Conservation (phyloP, 2,888 invertebrate species). For the Ganaspis brasiliensis region DNA sequence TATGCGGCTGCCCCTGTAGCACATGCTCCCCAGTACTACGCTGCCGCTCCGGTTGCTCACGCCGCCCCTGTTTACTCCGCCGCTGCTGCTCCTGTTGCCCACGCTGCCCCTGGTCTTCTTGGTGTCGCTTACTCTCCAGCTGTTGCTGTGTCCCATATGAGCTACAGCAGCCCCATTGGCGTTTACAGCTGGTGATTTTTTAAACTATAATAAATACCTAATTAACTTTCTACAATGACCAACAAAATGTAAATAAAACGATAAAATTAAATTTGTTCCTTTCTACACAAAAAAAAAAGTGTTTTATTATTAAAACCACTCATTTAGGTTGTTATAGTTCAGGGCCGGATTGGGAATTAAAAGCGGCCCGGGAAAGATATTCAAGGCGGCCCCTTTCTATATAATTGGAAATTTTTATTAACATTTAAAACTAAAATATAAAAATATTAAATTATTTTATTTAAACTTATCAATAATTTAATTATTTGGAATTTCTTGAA, state of each 20-base stretch:
- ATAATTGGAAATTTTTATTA: too few species aligned
- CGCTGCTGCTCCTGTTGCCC: constrained; percentile 58
- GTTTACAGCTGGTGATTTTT: constrained; percentile 55
- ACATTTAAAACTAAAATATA: too few species aligned
- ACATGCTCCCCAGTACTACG: constrained; percentile 58
- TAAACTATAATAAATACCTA: neutral
- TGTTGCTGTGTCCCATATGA: constrained; percentile 74
- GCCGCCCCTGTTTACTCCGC: constrained; percentile 50
- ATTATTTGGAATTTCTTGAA: too few species aligned
- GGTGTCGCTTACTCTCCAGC: constrained; percentile 74
- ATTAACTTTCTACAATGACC: neutral
- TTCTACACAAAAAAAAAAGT: too few species aligned
- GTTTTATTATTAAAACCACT: too few species aligned
- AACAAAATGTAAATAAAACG: neutral
- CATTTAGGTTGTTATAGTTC: too few species aligned
- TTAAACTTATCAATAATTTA: too few species aligned
- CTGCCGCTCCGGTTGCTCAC: constrained; percentile 59
- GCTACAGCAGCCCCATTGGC: constrained; percentile 71
- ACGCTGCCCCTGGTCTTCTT: constrained; percentile 63
- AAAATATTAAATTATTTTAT: too few species aligned
- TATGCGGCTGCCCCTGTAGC: constrained; percentile 64
- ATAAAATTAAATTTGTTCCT: too few species aligned
- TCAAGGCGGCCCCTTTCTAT: too few species aligned
- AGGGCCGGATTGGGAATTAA: too few species aligned
- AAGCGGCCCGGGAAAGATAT: too few species aligned